phyloP scores from a whole-genome alignment of 2,888 invertebrate species.

The Gastracanthus pulcherrimus region DNA sequence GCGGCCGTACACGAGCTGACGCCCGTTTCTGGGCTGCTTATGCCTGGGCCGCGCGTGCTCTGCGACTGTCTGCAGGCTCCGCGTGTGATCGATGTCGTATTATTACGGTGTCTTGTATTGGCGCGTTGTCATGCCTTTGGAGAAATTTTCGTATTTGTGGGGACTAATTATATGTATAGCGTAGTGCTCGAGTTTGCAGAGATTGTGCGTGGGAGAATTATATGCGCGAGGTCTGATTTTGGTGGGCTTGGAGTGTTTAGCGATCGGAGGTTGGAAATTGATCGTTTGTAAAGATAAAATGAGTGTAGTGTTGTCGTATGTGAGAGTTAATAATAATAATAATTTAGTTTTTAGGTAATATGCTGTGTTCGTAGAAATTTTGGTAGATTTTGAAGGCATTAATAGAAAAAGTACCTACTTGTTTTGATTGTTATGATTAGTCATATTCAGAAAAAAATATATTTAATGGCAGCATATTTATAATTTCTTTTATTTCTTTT shows the following conservation, averaged over 20 bases:
- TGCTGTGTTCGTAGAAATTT: too few relatives aligned
- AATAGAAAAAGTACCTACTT: too few relatives aligned
- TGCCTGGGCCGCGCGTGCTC: not conserved
- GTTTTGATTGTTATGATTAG: too few relatives aligned
- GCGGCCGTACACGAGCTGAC: not conserved
- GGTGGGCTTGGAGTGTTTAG: too few relatives aligned
- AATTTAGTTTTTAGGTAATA: too few relatives aligned
- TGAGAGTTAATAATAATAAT: too few relatives aligned
- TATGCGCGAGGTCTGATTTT: not conserved
- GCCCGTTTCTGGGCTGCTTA: conserved; percentile 1
- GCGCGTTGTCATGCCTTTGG: not conserved
- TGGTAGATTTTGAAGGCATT: too few relatives aligned
- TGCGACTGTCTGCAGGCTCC: too few relatives aligned
- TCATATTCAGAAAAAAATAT: too few relatives aligned
- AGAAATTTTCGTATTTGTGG: not conserved
- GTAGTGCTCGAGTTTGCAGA: not conserved
- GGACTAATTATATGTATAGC: not conserved
- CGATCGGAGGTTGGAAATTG: not conserved
- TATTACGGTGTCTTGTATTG: not conserved
- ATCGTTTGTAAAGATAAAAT: not conserved
- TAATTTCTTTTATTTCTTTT: too few relatives aligned
- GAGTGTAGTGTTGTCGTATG: not conserved
- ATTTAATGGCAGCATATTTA: too few relatives aligned
- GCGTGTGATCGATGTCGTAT: not conserved
- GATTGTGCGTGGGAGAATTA: not conserved